Conservation (phyloP, 2,888 invertebrate genomes). For the Ochropacha duplaris region DNA sequence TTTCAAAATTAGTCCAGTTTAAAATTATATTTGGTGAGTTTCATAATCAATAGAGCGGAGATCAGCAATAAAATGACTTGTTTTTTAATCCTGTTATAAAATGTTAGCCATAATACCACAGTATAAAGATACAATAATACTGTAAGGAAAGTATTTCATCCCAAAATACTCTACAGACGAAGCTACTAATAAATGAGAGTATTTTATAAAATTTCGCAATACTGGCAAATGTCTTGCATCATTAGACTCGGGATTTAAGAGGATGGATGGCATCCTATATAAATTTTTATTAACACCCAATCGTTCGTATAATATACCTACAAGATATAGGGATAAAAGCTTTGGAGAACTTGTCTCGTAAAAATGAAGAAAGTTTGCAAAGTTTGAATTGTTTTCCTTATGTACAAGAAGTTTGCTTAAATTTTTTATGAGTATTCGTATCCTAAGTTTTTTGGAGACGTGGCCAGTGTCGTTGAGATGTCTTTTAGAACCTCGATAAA, state of each 20-base stretch:
- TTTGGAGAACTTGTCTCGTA: background rate
- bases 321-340: background rate
- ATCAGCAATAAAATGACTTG: too few species aligned
- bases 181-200: background rate
- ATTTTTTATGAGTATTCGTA: background rate
- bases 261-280: background rate
- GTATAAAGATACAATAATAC: too few species aligned
- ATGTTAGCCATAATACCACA: too few species aligned
- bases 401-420: background rate
- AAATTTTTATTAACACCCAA: background rate
- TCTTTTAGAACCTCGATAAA: background rate
- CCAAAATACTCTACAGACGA: background rate
- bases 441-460: background rate
- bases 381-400: constrained; percentile 1
- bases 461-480: background rate
- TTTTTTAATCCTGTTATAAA: too few species aligned
- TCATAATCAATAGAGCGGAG: too few species aligned
- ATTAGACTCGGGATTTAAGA: background rate
- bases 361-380: background rate
- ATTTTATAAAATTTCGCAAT: background rate
- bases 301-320: background rate
- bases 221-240: background rate
- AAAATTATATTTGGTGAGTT: too few species aligned
- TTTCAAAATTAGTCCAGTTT: too few species aligned
- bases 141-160: too few species aligned